Evolutionary conservation across 2,888 invertebrate genomes (phyloP), one percentile per base, ranked within the genome.

Genomic region (Sisyra nigra): DNA sequence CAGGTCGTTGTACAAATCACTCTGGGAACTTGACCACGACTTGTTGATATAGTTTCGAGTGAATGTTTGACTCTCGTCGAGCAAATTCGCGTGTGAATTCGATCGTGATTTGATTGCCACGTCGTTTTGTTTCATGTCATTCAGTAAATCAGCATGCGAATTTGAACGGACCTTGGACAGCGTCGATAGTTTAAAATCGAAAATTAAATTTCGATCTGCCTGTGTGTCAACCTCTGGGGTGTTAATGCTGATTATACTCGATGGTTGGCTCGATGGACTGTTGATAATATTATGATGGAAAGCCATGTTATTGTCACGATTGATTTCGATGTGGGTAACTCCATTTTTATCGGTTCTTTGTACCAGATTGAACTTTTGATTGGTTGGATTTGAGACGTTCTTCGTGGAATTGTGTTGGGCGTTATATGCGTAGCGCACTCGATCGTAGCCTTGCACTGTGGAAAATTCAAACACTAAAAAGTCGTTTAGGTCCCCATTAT

Each of bases 261-360:
- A 55, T 15, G 50, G 49, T 52, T 42, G 52, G 51, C 38, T 53
- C 54, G 37, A 48, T 44, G 36, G 45, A 36, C 42, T 45, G 3
- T 14, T 37, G 42, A 29, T 15, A 6, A 31, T 11, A 6, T 30
- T 24, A n/a, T 41, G 34, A 31, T 24, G 42, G 19, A 17, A 35
- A 19, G 14, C 19, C 11, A 35, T 14, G 49, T 41, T 51, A 50
- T 56, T 51, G 42, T 54, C 52, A 40, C 56, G 53, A 14, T 57
- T 56, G 14, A 68, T 64, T 48, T 67, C 65, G 42, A 68, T 67
- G 49, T 69, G 68, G 2, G 68, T 68, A 2, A 68, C 59, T 5
- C 67, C 68, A 51, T 68, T 65, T 13, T 57, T 57, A 49, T 68
- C 68, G 18, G 65, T 66, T 36, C 65, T 56, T 47, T 68, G 67